Evolutionary conservation across 1,140 invertebrate genomes (phyloP).

Genomic region (Drosophila rhopaloa): DNA sequence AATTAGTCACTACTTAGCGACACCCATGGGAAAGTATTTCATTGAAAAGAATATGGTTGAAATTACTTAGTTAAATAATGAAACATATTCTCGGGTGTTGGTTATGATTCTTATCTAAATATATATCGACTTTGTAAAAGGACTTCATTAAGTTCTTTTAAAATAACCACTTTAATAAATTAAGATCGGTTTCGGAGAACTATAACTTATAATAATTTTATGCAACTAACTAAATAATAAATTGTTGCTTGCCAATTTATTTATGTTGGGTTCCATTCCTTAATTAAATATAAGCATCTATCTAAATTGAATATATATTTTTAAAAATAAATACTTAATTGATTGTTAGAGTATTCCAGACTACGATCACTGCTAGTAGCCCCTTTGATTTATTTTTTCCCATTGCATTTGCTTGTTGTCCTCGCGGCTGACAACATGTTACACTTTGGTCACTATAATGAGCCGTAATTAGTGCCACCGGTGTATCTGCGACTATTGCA

Average conservation of each 20-base stretch:
- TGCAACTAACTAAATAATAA: too few species aligned
- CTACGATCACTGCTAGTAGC: neutral
- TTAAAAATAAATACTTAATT: neutral
- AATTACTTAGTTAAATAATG: too few species aligned
- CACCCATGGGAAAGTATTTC: neutral
- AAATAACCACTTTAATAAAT: too few species aligned
- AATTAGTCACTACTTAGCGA: neutral
- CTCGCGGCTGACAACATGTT: conserved; percentile 78
- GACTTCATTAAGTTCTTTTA: too few species aligned
- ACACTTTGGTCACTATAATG: conserved; percentile 83
- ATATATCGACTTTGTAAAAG: too few species aligned
- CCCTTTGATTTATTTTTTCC: neutral
- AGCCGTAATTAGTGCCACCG: conserved; percentile 80
- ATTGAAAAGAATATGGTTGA: neutral
- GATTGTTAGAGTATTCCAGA: conserved; percentile 2
- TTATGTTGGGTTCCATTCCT: too few species aligned
- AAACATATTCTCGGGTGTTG: too few species aligned
- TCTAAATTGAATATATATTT: too few species aligned
- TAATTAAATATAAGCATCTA: too few species aligned
- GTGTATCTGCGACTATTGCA: conserved; percentile 53
- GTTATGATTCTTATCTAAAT: neutral
- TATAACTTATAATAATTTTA: too few species aligned
- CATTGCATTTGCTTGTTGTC: conserved; percentile 48
- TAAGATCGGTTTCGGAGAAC: too few species aligned
- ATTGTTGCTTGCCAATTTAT: too few species aligned